Base-by-base conservation (phyloP, 1,140 invertebrate genomes). In the Episyrphus balteatus region DNA sequence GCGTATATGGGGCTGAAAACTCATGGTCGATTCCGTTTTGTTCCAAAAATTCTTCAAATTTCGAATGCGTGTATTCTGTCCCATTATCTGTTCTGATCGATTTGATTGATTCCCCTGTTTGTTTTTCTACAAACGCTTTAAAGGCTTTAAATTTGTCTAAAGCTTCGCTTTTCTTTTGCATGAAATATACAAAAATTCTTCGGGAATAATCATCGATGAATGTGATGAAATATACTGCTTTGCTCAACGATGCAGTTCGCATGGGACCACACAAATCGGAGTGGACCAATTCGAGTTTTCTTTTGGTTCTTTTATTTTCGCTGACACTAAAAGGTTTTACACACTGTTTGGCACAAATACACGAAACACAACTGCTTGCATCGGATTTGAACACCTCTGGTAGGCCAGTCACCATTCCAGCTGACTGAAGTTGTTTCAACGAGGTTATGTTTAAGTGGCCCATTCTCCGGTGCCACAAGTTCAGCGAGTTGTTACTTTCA, bases 191-290 rank as follows among this genome's bases (percentile, higher is more conserved):
- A 49, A 62, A 61, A 13, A 53, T 50, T 47, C 55, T 66, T 51
- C 56, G 50, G 32, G 53, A 58, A 40, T 42, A 58, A 48, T 72
- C 68, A 59, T 73, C 64, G 33, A 65, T 59, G 46, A 71, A 62
- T 6, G 61, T 50, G 2, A 70, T 15, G 49, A 64, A 61, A 57
- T 66, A 72, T 45, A 46, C 47, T 9, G 59, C 50, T 21, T 56
- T 55, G 34, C 62, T 56, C 39, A 64, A 40, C 37, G 59, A 66
- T n/a, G 42, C 43, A 12, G 44, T 46, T 43, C 59, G 55, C 59
- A 69, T 68, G n/a, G 64, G 66, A 18, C 70, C 70, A 50, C 60
- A 66, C 12, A 70, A 39, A 53, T 71, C 69, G 17, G 56, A 51
- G 51, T 71, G 65, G 1, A 70, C 48, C 14, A 67, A 17, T 40